Evolutionary conservation across 2,797 vertebrate species (phyloP).

Genomic region (Argentina silus): DNA sequence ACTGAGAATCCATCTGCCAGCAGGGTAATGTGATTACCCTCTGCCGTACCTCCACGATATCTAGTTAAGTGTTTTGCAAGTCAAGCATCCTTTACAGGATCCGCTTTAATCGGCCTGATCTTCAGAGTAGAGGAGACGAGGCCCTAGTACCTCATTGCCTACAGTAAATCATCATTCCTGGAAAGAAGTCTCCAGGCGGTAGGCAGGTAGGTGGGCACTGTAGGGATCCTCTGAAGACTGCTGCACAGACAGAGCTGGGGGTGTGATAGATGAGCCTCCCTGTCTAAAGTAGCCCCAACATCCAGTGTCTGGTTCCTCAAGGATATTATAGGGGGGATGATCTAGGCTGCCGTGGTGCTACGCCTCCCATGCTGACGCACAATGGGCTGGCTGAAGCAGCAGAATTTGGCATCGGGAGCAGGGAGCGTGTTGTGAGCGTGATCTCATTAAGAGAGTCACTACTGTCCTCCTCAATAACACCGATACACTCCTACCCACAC

Average conservation of each 20-base stretch:
- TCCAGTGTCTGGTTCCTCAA: constrained; percentile 52
- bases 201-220: background rate
- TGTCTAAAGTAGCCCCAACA: constrained; percentile 45
- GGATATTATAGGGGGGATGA: constrained; percentile 64
- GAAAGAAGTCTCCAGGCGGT: constrained; percentile 21
- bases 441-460: constrained; percentile 52
- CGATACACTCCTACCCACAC: no score
- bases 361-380: constrained; percentile 54
- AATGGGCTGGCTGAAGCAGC: constrained; percentile 31
- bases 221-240: constrained; percentile 21
- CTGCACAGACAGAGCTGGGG: constrained; percentile 48
- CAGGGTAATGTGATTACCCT: constrained; percentile 70
- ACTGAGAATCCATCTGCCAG: constrained; percentile 65
- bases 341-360: constrained; percentile 56
- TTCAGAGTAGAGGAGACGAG: constrained; percentile 34
- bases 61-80: constrained; percentile 62
- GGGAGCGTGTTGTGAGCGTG: constrained; percentile 38
- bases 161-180: background rate
- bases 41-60: constrained; percentile 58
- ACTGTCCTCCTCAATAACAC: no score
- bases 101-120: constrained; percentile 52
- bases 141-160: background rate
- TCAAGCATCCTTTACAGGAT: constrained; percentile 59
- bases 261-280: constrained; percentile 67
- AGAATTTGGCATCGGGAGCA: constrained; percentile 39